Conservation (phyloP, 2,113 vertebrate species). For the Hippocampus barbouri region DNA sequence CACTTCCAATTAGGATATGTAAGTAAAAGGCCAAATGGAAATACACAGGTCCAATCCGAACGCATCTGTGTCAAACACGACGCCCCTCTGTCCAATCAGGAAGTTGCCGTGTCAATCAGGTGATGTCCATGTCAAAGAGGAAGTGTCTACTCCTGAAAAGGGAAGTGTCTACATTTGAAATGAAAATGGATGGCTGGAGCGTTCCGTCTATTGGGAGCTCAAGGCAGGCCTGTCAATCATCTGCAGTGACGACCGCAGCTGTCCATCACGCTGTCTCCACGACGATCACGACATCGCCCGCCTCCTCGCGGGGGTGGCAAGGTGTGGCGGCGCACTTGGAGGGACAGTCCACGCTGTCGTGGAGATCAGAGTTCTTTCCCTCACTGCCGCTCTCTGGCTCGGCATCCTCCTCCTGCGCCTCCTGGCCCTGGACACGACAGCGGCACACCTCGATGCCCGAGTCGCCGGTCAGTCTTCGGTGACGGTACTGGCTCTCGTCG, state of each 20-base stretch:
- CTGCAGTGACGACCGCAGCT: not conserved
- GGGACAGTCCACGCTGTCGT: slow-evolving; percentile 69
- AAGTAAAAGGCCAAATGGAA: not conserved
- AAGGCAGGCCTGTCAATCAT: not conserved
- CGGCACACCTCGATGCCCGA: slow-evolving; percentile 87
- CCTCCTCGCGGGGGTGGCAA: slow-evolving; percentile 46
- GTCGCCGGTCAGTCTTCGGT: slow-evolving; percentile 83
- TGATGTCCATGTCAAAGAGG: not conserved
- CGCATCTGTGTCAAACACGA: not conserved
- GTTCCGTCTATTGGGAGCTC: not conserved
- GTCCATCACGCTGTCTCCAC: slow-evolving; percentile 61
- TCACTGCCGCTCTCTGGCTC: slow-evolving; percentile 9
- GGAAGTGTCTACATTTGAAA: not conserved
- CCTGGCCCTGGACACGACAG: slow-evolving; percentile 65
- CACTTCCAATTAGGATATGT: not conserved
- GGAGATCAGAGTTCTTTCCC: slow-evolving; percentile 30
- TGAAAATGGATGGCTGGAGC: not conserved
- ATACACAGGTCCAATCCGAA: not conserved
- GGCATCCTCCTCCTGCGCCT: slow-evolving; percentile 38
- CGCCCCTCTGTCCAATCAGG: too few species aligned
- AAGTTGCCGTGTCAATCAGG: not conserved
- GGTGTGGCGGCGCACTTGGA: slow-evolving; percentile 42
- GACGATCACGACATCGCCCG: slow-evolving; percentile 47
- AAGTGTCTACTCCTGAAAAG: not conserved
- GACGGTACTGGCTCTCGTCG: slow-evolving; percentile 72